A percentile compares a stretch with the other conserved stretches of the same genome.
phyloP scores from a whole-genome alignment of 2,113 vertebrate genomes.

The Theristicus caerulescens region DNA sequence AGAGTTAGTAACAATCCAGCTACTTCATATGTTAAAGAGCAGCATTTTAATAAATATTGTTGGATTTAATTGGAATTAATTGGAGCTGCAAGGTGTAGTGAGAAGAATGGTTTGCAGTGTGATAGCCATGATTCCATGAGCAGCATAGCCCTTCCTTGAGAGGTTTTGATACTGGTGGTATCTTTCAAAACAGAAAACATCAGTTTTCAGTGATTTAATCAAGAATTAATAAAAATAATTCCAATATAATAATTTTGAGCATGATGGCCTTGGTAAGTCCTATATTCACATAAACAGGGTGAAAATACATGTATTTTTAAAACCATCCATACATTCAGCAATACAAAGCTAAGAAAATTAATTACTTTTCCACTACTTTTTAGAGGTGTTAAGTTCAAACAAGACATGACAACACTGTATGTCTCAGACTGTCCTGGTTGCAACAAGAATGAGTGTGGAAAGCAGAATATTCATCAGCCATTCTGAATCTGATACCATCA shows the following conservation, averaged over 20 bases:
- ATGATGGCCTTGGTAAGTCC: background rate
- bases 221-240: background rate
- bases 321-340: background rate
- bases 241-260: background rate
- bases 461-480: background rate
- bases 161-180: background rate
- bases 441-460: background rate
- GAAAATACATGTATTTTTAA: background rate
- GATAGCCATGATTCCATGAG: background rate
- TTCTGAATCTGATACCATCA: background rate
- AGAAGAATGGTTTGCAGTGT: background rate
- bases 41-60: background rate
- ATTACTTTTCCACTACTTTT: background rate
- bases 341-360: background rate
- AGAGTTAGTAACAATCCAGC: background rate
- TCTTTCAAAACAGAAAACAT: background rate
- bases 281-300: background rate
- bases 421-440: background rate
- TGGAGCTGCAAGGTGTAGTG: background rate
- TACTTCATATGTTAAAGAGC: background rate
- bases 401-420: background rate
- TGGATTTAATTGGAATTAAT: background rate
- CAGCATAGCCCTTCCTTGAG: background rate
- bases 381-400: background rate
- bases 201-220: background rate